Evolutionary conservation across 2,888 invertebrate genomes (phyloP).

Genomic region (Keiferia lycopersicella): DNA sequence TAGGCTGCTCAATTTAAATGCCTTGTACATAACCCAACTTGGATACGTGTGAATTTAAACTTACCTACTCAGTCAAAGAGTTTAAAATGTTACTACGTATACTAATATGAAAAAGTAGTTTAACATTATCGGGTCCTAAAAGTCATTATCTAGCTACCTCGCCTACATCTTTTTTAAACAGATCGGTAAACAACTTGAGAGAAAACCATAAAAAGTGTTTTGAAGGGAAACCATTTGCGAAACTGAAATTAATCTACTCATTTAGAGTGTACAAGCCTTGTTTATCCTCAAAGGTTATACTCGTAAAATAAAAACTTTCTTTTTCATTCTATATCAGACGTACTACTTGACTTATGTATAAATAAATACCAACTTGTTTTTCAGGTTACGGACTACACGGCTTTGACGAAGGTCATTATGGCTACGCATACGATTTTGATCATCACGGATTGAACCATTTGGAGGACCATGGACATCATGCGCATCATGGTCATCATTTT

Average conservation of each 20-base stretch:
- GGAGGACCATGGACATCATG: slow-evolving; percentile 37
- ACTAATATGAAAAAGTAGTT: too few species aligned
- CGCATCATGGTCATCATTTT: slow-evolving; percentile 38
- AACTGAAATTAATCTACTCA: too few species aligned
- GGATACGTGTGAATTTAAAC: too few species aligned
- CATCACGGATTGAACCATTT: slow-evolving; percentile 43
- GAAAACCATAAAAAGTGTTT: neutral
- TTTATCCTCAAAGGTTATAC: neutral
- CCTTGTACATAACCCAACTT: too few species aligned
- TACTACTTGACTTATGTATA: neutral
- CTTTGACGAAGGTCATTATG: slow-evolving; percentile 61
- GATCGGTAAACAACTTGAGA: neutral
- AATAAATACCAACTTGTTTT: slow-evolving; percentile 26
- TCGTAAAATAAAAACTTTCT: neutral
- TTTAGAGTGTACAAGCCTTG: neutral
- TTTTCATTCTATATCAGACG: neutral
- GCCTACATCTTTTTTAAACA: too few species aligned
- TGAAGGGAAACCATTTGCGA: neutral
- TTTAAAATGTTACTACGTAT: too few species aligned
- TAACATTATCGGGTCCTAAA: too few species aligned
- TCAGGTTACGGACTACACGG: slow-evolving; percentile 61
- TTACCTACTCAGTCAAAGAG: too few species aligned
- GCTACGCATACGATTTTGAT: slow-evolving; percentile 55
- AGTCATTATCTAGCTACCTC: too few species aligned
- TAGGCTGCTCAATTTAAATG: too few species aligned